Base-by-base conservation (phyloP, 2,888 invertebrate genomes). In the Calameuta filiformis region DNA sequence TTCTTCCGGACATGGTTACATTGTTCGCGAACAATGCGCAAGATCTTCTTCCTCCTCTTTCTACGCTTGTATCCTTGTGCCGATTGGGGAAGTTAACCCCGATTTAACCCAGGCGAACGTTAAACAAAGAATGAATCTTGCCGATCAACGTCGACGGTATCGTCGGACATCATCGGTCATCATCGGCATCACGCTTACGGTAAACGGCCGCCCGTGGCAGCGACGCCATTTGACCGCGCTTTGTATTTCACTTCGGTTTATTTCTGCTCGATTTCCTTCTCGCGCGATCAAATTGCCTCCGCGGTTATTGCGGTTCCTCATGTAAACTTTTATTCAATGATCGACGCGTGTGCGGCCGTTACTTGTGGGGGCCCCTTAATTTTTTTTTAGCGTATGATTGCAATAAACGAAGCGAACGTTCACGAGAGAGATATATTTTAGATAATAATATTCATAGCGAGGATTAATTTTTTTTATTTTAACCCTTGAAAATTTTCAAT, bases 1-100 rank as follows among this genome's bases (percentile, higher is more conserved):
- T 87, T 85, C 87, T 87, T 86, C 86, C 84, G 85, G 83, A 82
- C 86, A 85, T 85, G 82, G 85, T 84, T 81, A 84, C 81, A 84
- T 85, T 86, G 86, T 85, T 83, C 85, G 84, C 82, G 86, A 86
- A 86, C 87, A 86, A 87, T 87, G 81, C 85, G 33, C 73, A 75
- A 69, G 73, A 80, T 75, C 76, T 75, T 77, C 74, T 35, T 56
- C 40, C 40, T 56, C 40, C 76, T 76, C 74, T 74, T 75, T 12
- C 37, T 69, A 4, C n/a, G n/a, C 76, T 74, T 68, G 69, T 80
- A 31, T 33, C 69, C 71, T 4, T 33, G 31, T 31, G 71, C 11
- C 78, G 78, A 73, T 77, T 78, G 77, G 79, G 77, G 74, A 81
- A 81, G 81, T 85, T 83, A 82, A 86, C 85, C 86, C 80, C 82